Conservation (phyloP, 1,140 invertebrate genomes). For the Bilobella aurantiaca region DNA sequence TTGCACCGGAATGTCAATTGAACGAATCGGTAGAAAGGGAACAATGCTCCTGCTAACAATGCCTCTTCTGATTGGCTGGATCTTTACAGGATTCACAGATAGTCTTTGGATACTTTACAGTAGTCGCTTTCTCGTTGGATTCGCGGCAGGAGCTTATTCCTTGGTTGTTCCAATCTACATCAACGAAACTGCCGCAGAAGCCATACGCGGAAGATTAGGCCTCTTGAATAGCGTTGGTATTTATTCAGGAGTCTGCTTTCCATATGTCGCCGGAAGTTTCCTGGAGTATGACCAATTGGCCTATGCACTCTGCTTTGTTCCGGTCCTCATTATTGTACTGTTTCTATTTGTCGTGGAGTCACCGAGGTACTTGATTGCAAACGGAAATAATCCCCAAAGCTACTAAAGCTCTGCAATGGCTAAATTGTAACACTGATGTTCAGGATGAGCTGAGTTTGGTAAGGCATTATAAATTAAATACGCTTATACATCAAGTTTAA, state of each 20-base stretch:
- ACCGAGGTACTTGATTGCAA: slow-evolving; percentile 35
- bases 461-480: too few relatives aligned
- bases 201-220: slow-evolving; percentile 48
- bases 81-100: slow-evolving; percentile 55
- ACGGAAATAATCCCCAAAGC: slow-evolving; percentile 53
- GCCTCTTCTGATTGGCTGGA: slow-evolving; percentile 64
- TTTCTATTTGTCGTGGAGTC: slow-evolving; percentile 57
- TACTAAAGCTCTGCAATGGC: slow-evolving; percentile 48
- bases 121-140: slow-evolving; percentile 53
- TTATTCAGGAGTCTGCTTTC: slow-evolving; percentile 60
- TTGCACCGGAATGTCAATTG: slow-evolving; percentile 48
- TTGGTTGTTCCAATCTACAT: slow-evolving; percentile 60
- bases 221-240: slow-evolving; percentile 67
- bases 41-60: slow-evolving; percentile 58
- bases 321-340: slow-evolving; percentile 46
- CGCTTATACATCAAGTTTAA: not conserved
- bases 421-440: slow-evolving; percentile 47
- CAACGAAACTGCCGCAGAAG: slow-evolving; percentile 48
- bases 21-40: slow-evolving; percentile 60
- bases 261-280: slow-evolving; percentile 56
- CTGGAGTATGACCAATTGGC: slow-evolving; percentile 41
- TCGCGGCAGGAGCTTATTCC: slow-evolving; percentile 44
- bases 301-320: slow-evolving; percentile 36
- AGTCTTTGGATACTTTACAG: slow-evolving; percentile 50
- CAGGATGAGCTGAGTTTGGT: slow-evolving; percentile 20